Base-by-base conservation (phyloP, 2,113 vertebrate species). In the Lampris incognitus region DNA sequence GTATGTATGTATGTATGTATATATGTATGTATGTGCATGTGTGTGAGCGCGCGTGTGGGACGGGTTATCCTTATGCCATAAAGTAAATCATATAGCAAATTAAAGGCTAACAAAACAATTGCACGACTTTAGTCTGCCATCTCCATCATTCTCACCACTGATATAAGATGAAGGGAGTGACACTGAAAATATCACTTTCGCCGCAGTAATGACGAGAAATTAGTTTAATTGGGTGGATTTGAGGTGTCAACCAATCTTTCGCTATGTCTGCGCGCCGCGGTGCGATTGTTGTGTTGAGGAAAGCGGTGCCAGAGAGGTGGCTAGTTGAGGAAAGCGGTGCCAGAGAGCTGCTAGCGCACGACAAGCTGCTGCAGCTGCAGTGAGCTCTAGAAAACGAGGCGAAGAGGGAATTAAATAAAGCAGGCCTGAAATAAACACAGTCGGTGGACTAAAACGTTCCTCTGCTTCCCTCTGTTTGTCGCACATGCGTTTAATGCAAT, bases 381-480 rank as follows among this genome's bases (percentile, higher is more conserved):
- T 74, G 83, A 80, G 71, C 86, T 60, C 72, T 79, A 84, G 81
- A 86, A 78, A 83, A 85, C 58, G 68, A 80, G 77, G 81, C 65
- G 56, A 76, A 85, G 84, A 88, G 79, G 85, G 74, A 82, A 36
- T 72, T 88, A 85, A 88, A 87, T 77, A 77, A 81, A 82, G 74
- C 87, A 93, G 93, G 93, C 92, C 93, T 89, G 66, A 85, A 76
- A 91, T 85, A 91, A 94, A 90, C 89, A 90, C 69, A 48, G 82
- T 84, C 81, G 68, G 51, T 70, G 82, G 66, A 42, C 44, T 67
- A 49, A 81, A 66, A 36, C 40, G 42, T 69, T 69, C 72, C 63
- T 37, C 69, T 55, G 48, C 58, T 11, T 62, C 61, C 50, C 72
- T 9, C 3, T 6, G 37, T 69, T 69, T 76, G 83, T 61, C 82